Conservation (phyloP, 2,888 invertebrate genomes). For the Morpho deidamia region DNA sequence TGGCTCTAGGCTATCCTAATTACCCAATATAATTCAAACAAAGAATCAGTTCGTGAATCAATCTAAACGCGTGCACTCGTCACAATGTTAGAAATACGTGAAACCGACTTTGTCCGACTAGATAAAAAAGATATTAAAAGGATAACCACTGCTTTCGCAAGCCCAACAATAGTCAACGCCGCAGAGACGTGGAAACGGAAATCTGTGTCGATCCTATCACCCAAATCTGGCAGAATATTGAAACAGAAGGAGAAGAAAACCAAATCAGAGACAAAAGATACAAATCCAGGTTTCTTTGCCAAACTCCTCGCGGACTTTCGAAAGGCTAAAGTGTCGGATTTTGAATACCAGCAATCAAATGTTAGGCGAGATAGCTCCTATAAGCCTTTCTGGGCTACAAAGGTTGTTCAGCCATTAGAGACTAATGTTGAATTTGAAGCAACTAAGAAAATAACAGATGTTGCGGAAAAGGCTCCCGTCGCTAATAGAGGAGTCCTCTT, state of each 20-base stretch:
- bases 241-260: constrained; percentile 27
- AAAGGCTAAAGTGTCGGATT: constrained; percentile 56
- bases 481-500: constrained; percentile 37
- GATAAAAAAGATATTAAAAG: constrained; percentile 49
- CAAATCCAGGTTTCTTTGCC: constrained; percentile 42
- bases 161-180: constrained; percentile 33
- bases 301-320: constrained; percentile 53
- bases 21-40: constrained; percentile 17
- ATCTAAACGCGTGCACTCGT: constrained; percentile 23
- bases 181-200: constrained; percentile 52
- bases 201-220: constrained; percentile 56
- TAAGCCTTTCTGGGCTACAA: constrained; percentile 62
- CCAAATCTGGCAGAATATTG: constrained; percentile 52
- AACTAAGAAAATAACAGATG: constrained; percentile 24
- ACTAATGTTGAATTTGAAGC: constrained; percentile 23
- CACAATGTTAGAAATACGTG: constrained; percentile 48
- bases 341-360: constrained; percentile 48
- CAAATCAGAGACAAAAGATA: constrained; percentile 17
- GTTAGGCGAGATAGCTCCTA: constrained; percentile 50
- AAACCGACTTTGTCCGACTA: constrained; percentile 43
- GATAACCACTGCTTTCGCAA: constrained; percentile 43
- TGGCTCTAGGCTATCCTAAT: constrained; percentile 21
- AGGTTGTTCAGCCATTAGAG: constrained; percentile 35
- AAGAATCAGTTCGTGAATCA: constrained; percentile 16
- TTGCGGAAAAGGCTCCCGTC: constrained; percentile 32